Evolutionary conservation across 2,888 invertebrate genomes (phyloP).

Genomic region (Eristalinus sepulchralis): DNA sequence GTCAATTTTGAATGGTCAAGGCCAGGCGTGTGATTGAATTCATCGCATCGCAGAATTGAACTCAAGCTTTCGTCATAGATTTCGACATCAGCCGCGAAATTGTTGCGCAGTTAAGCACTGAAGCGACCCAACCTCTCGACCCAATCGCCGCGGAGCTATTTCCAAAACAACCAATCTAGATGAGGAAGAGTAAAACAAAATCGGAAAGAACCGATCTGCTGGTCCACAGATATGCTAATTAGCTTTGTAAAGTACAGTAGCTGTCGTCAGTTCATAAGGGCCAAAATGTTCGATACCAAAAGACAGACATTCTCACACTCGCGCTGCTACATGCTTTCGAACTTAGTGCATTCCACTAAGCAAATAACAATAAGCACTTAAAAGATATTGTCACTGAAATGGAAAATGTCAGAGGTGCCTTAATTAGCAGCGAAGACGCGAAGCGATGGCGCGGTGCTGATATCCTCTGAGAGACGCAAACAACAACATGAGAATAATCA

Average conservation of each 20-base stretch:
- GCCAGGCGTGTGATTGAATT: not conserved
- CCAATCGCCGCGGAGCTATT: not conserved
- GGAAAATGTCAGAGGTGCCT: conserved; percentile 48
- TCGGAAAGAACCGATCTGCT: not conserved
- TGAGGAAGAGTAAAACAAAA: not conserved
- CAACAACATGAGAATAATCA: conserved; percentile 34
- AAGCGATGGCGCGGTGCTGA: not conserved
- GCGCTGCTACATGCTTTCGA: conserved; percentile 23
- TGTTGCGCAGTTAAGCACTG: not conserved
- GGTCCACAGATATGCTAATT: not conserved
- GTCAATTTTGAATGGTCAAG: not conserved
- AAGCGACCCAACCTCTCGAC: not conserved
- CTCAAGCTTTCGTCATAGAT: no score
- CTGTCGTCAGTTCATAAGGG: conserved; percentile 23
- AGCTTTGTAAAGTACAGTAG: not conserved
- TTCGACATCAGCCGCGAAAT: not conserved
- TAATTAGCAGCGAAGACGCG: conserved; percentile 10
- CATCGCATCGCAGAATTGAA: no score
- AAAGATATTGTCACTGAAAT: conserved; percentile 34
- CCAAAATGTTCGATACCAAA: not conserved
- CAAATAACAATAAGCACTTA: conserved; percentile 49
- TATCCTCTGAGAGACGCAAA: not conserved
- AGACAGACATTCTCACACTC: conserved; percentile 11
- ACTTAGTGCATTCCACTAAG: conserved; percentile 38
- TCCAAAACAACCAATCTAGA: not conserved